These are phyloP conservation scores for Daubentonia madagascariensis DNA, from an alignment of 2,113 vertebrate species.

Conservation along the genomic window DNA sequence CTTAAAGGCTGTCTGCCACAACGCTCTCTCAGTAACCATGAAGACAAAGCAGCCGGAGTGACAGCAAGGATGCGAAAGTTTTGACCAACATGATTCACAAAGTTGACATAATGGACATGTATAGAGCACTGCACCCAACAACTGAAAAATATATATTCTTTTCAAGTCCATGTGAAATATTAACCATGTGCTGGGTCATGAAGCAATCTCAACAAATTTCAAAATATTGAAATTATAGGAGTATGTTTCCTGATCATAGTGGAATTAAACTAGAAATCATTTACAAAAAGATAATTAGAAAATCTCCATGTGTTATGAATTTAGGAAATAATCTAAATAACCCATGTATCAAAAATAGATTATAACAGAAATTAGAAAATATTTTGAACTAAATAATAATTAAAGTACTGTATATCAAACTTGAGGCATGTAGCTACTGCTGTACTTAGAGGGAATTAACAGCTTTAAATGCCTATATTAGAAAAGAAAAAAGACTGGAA, in stretches of 20 bases:
- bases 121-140: neutral
- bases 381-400: neutral
- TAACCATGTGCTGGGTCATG: neutral
- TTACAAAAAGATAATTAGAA: neutral
- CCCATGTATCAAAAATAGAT: neutral
- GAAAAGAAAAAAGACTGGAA: neutral
- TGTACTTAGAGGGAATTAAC: neutral
- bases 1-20: neutral
- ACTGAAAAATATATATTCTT: neutral
- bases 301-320: neutral
- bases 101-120: neutral
- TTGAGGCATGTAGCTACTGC: neutral
- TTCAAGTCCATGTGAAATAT: neutral
- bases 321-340: neutral
- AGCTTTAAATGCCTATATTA: neutral
- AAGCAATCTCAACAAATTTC: neutral
- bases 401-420: neutral
- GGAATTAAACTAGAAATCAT: neutral
- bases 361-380: neutral
- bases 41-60: neutral
- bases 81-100: neutral
- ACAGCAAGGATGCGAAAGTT: neutral
- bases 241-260: neutral
- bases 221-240: neutral
- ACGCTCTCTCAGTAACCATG: neutral